Conservation (phyloP, 2,113 vertebrate genomes). For the Pantherophis guttatus region DNA sequence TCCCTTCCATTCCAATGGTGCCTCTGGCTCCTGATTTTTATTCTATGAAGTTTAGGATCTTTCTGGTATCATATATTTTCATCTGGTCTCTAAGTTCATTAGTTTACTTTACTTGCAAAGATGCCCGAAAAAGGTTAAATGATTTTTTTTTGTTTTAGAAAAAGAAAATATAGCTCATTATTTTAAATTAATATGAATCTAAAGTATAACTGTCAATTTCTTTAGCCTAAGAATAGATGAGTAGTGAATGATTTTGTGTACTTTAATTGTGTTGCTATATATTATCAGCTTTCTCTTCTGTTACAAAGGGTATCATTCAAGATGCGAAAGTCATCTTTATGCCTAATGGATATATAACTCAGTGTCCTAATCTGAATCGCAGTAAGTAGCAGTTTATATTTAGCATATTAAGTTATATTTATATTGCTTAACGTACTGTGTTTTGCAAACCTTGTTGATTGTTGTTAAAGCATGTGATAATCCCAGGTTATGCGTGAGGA, state of each 20-base stretch:
- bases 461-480: background rate
- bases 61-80: background rate
- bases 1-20: background rate
- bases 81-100: constrained; percentile 22
- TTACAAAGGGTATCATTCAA: constrained; percentile 87
- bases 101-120: constrained; percentile 37
- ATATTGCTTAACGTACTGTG: background rate
- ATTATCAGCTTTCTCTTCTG: constrained; percentile 63
- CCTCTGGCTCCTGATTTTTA: background rate
- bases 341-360: constrained; percentile 89
- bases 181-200: background rate
- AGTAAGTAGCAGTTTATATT: constrained; percentile 79
- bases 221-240: background rate
- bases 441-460: background rate
- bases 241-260: background rate
- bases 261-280: constrained; percentile 21
- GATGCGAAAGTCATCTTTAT: constrained; percentile 91
- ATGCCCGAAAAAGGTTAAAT: constrained; percentile 18
- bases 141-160: background rate
- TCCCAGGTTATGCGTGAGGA: background rate
- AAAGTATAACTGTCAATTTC: constrained; percentile 18
- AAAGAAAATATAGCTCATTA: background rate
- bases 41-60: background rate
- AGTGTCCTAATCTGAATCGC: constrained; percentile 96
- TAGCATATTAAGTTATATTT: background rate